These are phyloP conservation scores for Hylyphantes graminicola DNA, from an alignment of 1,140 invertebrate species.

Conservation along the genomic window DNA sequence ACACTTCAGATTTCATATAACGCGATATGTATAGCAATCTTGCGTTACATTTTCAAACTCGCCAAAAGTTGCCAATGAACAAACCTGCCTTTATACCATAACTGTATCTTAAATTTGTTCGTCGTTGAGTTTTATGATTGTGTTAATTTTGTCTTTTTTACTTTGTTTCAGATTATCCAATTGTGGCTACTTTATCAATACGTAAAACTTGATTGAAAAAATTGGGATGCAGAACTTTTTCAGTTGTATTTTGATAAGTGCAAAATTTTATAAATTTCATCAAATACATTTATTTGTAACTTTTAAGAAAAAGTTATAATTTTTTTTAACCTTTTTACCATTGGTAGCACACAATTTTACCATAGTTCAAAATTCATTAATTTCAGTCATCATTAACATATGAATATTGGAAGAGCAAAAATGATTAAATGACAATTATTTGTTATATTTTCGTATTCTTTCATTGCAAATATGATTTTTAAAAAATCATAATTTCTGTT, in stretches of 20 bases:
- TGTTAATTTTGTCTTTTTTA: background rate
- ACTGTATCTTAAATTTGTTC: background rate
- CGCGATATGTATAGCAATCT: too few species aligned
- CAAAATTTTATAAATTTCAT: conserved; percentile 5
- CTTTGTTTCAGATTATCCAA: background rate
- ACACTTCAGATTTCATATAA: too few species aligned
- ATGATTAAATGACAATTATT: conserved; percentile 15
- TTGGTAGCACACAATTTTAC: background rate
- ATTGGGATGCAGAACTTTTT: conserved; percentile 3
- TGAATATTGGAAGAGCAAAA: conserved; percentile 3
- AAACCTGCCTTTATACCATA: background rate
- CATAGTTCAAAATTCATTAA: background rate
- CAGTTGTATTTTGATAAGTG: background rate
- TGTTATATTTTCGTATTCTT: background rate
- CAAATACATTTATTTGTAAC: conserved; percentile 4
- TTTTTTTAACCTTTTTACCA: background rate
- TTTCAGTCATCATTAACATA: background rate
- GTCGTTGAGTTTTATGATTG: background rate
- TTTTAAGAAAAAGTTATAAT: conserved; percentile 20
- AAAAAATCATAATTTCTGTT: background rate
- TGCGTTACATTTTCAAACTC: background rate
- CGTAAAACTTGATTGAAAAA: background rate
- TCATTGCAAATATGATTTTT: background rate
- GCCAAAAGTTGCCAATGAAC: too few species aligned
- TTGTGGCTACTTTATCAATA: background rate